phyloP scores from a whole-genome alignment of 1,140 invertebrate species.

The Dryas iulia region DNA sequence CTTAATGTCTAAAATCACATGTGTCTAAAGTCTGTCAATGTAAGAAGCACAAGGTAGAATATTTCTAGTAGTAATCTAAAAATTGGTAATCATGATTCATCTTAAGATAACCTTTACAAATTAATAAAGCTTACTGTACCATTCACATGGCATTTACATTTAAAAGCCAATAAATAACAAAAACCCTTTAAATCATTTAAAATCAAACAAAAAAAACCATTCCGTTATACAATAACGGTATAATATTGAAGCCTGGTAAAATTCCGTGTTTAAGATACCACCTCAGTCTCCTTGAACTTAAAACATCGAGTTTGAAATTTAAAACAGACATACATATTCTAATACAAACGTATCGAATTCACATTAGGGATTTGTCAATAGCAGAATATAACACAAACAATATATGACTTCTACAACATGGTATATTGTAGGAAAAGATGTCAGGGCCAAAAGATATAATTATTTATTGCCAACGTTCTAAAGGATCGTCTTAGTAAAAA shows the following conservation, averaged over 20 bases:
- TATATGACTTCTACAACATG: not conserved
- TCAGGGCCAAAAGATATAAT: not conserved
- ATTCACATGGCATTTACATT: too few species aligned
- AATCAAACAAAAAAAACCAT: not conserved
- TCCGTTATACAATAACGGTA: not conserved
- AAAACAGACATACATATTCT: conserved; percentile 7
- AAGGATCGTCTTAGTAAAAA: too few species aligned
- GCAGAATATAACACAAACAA: not conserved
- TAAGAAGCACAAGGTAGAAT: too few species aligned
- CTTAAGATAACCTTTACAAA: too few species aligned
- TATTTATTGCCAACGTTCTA: too few species aligned
- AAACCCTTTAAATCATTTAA: not conserved
- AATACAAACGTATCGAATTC: not conserved
- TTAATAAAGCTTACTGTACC: too few species aligned
- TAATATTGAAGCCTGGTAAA: conserved; percentile 2
- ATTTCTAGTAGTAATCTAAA: too few species aligned
- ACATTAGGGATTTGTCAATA: conserved; percentile 2
- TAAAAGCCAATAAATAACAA: not conserved
- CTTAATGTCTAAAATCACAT: too few species aligned
- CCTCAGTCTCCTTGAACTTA: conserved; percentile 26
- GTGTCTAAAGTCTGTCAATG: too few species aligned
- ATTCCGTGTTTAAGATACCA: conserved; percentile 16
- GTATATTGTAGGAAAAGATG: not conserved
- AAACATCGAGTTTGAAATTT: conserved; percentile 22
- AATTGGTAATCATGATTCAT: too few species aligned